Conservation (phyloP, 2,797 vertebrate genomes). For the Bovichtus variegatus region DNA sequence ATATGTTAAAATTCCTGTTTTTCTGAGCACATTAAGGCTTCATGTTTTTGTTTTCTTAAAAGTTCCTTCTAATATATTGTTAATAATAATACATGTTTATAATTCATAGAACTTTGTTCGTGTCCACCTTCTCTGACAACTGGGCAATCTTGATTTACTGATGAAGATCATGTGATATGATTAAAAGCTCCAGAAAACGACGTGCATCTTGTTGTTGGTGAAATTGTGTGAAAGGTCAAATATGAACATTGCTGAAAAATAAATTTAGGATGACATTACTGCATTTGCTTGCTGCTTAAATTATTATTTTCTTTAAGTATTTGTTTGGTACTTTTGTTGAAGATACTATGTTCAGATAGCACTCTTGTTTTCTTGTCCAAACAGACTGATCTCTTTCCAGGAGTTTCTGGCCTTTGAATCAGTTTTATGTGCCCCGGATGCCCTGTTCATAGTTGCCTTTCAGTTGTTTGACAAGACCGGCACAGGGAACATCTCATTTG, state of each 20-base stretch:
- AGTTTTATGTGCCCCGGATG: slow-evolving; percentile 95
- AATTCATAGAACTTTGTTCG: not conserved
- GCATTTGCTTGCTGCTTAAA: not conserved
- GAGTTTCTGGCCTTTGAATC: slow-evolving; percentile 98
- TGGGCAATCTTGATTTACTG: slow-evolving; percentile 2
- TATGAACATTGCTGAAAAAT: not conserved
- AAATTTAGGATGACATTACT: not conserved
- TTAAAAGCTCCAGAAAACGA: not conserved
- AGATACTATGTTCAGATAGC: slow-evolving; percentile 41
- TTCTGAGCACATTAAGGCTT: not conserved
- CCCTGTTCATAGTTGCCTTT: slow-evolving; percentile 97
- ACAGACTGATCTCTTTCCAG: slow-evolving; percentile 96
- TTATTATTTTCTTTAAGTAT: not conserved
- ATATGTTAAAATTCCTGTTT: not conserved
- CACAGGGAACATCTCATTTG: slow-evolving; percentile 94
- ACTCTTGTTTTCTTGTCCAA: slow-evolving; percentile 74
- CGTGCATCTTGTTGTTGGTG: not conserved
- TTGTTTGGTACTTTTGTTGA: slow-evolving; percentile 23
- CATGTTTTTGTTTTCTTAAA: not conserved
- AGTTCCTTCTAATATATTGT: not conserved
- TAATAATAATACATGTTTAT: not conserved
- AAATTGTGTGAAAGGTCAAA: not conserved
- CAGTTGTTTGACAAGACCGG: slow-evolving; percentile 96
- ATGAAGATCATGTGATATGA: not conserved
- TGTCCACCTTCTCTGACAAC: not conserved